A percentile compares a stretch with the other conserved stretches of the same genome.
These are phyloP conservation scores for Solea solea DNA, from an alignment of 2,113 vertebrate genomes.

Conservation along the genomic window DNA sequence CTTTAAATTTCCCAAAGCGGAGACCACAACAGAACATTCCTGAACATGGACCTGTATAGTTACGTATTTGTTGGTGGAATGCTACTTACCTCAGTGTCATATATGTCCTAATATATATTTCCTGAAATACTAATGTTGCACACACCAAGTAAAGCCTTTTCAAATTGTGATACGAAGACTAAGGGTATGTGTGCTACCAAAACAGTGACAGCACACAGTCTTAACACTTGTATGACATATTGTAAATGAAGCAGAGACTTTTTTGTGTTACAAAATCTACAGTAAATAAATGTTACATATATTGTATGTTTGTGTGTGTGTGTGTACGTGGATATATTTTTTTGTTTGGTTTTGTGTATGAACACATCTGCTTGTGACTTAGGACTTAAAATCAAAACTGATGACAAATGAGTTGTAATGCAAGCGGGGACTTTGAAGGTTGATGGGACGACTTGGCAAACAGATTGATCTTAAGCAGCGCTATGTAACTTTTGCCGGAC, in stretches of 20 bases:
- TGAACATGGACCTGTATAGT: conserved; percentile 27
- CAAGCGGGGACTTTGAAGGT: background rate
- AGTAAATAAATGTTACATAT: conserved; percentile 61
- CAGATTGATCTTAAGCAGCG: no score
- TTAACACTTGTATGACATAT: conserved; percentile 39
- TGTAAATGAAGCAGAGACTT: conserved; percentile 47
- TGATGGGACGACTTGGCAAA: background rate
- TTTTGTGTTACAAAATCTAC: conserved; percentile 40
- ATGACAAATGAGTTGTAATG: no score
- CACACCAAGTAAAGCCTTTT: conserved; percentile 65
- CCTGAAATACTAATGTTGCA: conserved; percentile 45
- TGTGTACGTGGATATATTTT: conserved; percentile 26
- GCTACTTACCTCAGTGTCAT: conserved; percentile 32
- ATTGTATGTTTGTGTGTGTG: conserved; percentile 4
- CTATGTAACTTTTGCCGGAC: no score
- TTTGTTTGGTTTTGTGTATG: conserved; percentile 36
- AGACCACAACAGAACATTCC: conserved; percentile 59
- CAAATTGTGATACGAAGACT: conserved; percentile 28
- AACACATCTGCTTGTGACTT: conserved; percentile 15
- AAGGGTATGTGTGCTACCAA: conserved; percentile 41
- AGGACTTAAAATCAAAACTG: no score
- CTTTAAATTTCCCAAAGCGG: conserved; percentile 6
- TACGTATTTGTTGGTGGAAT: conserved; percentile 48
- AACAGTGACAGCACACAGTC: conserved; percentile 43
- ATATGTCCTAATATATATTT: conserved; percentile 30